A percentile compares a stretch with the other conserved stretches of the same genome.
Conservation (phyloP, 2,113 vertebrate species). For the Chionis minor region DNA sequence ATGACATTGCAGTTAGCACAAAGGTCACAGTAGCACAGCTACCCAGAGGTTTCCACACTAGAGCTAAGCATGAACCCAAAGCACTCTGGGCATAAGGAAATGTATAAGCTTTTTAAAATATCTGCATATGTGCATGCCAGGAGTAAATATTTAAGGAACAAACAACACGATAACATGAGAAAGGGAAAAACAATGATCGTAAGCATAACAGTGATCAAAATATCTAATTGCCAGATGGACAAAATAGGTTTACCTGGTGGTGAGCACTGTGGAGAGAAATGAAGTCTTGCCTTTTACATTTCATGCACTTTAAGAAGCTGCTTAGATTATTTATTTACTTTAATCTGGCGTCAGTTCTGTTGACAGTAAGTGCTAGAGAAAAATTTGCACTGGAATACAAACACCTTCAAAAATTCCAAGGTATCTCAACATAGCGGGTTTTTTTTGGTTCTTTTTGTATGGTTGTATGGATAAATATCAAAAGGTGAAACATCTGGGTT, state of each 20-base stretch:
- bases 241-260: neutral
- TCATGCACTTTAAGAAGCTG: neutral
- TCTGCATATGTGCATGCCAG: neutral
- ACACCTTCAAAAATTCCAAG: neutral
- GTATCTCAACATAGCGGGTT: neutral
- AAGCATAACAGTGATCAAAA: neutral
- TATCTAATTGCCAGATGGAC: neutral
- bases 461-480: neutral
- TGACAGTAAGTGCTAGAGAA: neutral
- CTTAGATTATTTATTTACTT: neutral
- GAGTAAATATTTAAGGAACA: slow-evolving; percentile 9
- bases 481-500: neutral
- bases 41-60: neutral
- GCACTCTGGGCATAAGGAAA: neutral
- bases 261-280: neutral
- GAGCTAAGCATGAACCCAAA: neutral
- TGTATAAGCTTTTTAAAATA: neutral
- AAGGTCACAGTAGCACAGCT: neutral
- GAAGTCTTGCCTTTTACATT: neutral
- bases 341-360: neutral
- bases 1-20: neutral
- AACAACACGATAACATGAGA: neutral
- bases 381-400: neutral
- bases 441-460: neutral
- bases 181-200: neutral